Percentiles rank a stretch among this genome's conserved stretches.
Evolutionary conservation across 2,888 invertebrate genomes (phyloP).

Genomic region (Acanthosoma haemorrhoidale): DNA sequence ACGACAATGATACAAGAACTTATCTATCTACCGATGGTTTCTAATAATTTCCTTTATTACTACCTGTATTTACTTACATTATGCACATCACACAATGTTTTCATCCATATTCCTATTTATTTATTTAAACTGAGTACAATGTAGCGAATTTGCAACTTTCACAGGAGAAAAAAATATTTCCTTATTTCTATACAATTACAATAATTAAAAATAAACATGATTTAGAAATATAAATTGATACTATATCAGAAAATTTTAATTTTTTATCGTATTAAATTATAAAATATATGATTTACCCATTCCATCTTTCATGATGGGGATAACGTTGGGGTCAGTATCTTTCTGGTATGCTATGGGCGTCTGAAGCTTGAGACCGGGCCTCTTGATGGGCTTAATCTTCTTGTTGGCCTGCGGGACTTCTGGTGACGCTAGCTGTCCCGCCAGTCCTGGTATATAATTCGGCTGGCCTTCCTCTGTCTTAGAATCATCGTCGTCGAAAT

Average conservation of each 20-base stretch:
- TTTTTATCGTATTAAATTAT: constrained; percentile 17
- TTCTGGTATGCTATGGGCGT: constrained; percentile 73
- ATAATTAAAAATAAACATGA: background rate
- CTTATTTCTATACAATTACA: background rate
- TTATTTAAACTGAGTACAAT: no score
- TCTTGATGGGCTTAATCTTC: constrained; percentile 68
- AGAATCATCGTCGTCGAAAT: constrained; percentile 45
- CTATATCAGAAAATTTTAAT: background rate
- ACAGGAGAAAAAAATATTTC: no score
- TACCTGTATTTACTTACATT: no score
- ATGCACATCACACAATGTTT: no score
- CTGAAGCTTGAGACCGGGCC: constrained; percentile 67
- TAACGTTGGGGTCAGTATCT: constrained; percentile 74
- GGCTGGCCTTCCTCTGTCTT: constrained; percentile 38
- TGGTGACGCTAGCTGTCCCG: background rate
- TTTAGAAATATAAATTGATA: background rate
- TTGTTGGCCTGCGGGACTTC: constrained; percentile 20
- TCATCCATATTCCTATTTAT: no score
- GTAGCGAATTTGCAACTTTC: no score
- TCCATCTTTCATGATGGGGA: constrained; percentile 82
- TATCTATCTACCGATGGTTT: no score
- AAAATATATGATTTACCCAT: constrained; percentile 63
- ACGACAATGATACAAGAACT: no score
- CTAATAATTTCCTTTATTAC: no score
- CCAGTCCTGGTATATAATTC: background rate